These are phyloP conservation scores for Eueides isabella DNA, from an alignment of 1,140 invertebrate genomes.

Conservation along the genomic window DNA sequence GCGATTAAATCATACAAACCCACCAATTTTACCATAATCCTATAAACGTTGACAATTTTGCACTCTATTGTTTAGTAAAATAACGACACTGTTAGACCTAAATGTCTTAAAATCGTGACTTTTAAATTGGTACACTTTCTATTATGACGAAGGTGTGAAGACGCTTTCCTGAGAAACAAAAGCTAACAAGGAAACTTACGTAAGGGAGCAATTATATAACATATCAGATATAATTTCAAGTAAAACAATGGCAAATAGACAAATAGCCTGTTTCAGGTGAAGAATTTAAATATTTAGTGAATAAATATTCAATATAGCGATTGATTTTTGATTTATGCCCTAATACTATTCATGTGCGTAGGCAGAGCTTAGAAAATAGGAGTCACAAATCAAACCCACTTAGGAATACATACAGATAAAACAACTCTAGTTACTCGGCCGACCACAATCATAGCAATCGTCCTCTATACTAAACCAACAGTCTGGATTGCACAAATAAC, in stretches of 20 bases:
- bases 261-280: constrained; percentile 14
- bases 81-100: constrained; percentile 31
- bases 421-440: constrained; percentile 39
- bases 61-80: constrained; percentile 45
- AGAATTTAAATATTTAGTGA: constrained; percentile 20
- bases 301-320: constrained; percentile 39
- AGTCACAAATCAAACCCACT: constrained; percentile 62
- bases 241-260: neutral
- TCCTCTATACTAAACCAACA: neutral
- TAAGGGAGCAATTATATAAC: constrained; percentile 9
- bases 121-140: constrained; percentile 61
- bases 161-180: constrained; percentile 27
- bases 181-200: constrained; percentile 4
- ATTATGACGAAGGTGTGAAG: constrained; percentile 42
- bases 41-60: constrained; percentile 41
- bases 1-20: constrained; percentile 64
- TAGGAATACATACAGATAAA: constrained; percentile 48
- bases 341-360: constrained; percentile 43
- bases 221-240: neutral
- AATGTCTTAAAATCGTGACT: constrained; percentile 49
- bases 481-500: constrained; percentile 55
- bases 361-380: constrained; percentile 50
- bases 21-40: constrained; percentile 37
- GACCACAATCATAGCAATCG: neutral
- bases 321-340: constrained; percentile 39